Evolutionary conservation across 2,888 invertebrate genomes (phyloP).

Genomic region (Pyrrhosoma nymphula): DNA sequence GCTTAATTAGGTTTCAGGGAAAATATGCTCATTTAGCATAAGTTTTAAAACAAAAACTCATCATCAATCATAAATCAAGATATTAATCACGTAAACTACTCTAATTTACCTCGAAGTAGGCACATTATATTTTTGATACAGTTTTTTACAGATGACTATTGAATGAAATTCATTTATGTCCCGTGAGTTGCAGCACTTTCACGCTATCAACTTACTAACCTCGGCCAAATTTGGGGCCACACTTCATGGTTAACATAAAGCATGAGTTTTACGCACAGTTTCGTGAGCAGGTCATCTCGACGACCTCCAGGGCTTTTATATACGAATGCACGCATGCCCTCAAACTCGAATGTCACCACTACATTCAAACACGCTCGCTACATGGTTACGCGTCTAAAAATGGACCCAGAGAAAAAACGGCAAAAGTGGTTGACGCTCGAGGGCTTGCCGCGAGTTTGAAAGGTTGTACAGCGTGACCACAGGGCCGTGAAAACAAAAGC

Average conservation of each 20-base stretch:
- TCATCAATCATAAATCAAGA: no score
- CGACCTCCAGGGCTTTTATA: neutral
- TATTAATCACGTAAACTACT: no score
- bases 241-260: neutral
- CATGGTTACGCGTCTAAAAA: neutral
- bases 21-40: no score
- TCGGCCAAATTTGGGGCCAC: no score
- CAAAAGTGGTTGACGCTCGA: neutral
- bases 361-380: neutral
- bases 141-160: no score
- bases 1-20: no score
- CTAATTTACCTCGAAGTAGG: no score
- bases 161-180: no score
- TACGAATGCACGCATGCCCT: neutral
- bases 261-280: neutral
- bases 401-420: neutral
- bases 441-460: neutral
- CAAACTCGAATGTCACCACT: neutral
- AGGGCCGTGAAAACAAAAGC: neutral
- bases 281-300: neutral
- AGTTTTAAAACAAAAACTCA: no score
- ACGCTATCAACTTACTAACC: no score
- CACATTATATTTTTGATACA: no score
- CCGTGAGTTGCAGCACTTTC: no score
- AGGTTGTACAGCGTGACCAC: neutral